Conservation (phyloP, 1,140 invertebrate genomes). For the Drosophila persimilis region DNA sequence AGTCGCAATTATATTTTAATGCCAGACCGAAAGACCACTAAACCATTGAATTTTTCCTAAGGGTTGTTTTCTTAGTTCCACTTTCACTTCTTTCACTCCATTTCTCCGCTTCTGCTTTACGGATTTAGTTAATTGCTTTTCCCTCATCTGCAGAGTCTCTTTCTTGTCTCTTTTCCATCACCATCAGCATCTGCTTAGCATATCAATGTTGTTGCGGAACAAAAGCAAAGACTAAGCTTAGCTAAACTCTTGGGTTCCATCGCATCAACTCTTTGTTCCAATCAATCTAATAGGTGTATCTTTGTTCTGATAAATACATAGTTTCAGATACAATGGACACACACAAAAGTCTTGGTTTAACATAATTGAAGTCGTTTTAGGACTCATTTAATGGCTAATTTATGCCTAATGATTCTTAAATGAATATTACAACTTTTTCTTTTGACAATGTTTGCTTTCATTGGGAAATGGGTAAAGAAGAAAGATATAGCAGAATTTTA, state of each 20-base stretch:
- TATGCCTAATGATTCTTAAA: no score
- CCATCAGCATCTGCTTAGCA: conserved; percentile 34
- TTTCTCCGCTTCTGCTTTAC: background rate
- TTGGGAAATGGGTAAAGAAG: no score
- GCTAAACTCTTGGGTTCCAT: conserved; percentile 5
- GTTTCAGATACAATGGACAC: background rate
- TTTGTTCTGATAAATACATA: conserved; percentile 29
- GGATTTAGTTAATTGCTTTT: conserved; percentile 71
- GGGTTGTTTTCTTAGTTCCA: conserved; percentile 18
- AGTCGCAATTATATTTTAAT: conserved; percentile 81
- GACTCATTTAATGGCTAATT: no score
- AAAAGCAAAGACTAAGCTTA: conserved; percentile 19
- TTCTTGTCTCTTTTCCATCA: conserved; percentile 28
- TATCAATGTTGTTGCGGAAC: conserved; percentile 23
- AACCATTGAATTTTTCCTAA: conserved; percentile 14
- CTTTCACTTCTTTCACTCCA: conserved; percentile 1
- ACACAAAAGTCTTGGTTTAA: conserved; percentile 1
- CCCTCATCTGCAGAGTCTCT: conserved; percentile 9
- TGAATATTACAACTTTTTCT: no score
- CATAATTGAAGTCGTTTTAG: conserved; percentile 18
- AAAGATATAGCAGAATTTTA: no score
- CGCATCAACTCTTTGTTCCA: background rate
- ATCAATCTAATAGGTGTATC: conserved; percentile 24
- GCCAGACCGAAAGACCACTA: conserved; percentile 36
- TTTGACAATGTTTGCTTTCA: no score